These are phyloP conservation scores for Erpetoichthys calabaricus DNA, from an alignment of 2,797 vertebrate species.

Conservation along the genomic window DNA sequence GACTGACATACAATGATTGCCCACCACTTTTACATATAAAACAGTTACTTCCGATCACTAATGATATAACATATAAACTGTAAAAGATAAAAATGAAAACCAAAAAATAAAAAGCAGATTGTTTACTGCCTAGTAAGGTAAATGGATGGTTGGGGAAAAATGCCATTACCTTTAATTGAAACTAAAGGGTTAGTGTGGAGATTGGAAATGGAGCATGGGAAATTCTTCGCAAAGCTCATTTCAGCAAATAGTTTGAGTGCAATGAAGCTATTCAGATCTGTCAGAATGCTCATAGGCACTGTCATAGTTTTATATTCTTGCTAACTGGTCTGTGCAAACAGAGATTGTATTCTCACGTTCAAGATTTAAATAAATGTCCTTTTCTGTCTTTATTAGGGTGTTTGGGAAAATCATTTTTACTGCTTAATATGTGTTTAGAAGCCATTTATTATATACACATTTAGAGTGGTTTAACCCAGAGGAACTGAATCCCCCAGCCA, in stretches of 20 bases:
- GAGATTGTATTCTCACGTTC: conserved; percentile 9
- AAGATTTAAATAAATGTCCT: conserved; percentile 26
- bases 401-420: not conserved
- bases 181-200: not conserved
- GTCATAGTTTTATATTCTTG: conserved; percentile 17
- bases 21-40: no score
- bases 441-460: no score
- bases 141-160: conserved; percentile 6
- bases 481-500: no score
- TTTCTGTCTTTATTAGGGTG: conserved; percentile 17
- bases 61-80: no score
- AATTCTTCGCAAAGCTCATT: conserved; percentile 18
- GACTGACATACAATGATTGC: no score
- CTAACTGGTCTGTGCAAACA: conserved; percentile 17
- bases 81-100: no score
- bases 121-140: conserved; percentile 11
- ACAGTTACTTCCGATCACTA: no score
- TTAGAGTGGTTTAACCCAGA: no score
- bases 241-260: conserved; percentile 9
- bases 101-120: no score
- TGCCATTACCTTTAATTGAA: conserved; percentile 11
- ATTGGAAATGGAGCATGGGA: conserved; percentile 20
- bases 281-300: conserved; percentile 19
- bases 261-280: conserved; percentile 15
- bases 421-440: no score